phyloP scores from a whole-genome alignment of 2,888 invertebrate species.

The Conchocele bisecta region DNA sequence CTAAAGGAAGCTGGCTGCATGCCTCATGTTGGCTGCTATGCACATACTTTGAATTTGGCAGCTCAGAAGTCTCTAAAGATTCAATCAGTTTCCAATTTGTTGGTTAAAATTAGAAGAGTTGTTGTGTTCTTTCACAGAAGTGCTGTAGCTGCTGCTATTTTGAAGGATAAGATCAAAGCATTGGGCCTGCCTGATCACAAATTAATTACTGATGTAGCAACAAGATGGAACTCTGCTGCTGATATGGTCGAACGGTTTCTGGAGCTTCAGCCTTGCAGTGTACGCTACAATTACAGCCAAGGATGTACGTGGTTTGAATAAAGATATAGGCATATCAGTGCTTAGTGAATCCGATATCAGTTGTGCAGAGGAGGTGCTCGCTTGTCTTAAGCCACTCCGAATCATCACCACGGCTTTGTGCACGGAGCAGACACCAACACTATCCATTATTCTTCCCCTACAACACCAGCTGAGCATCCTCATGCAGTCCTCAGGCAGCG shows the following conservation, averaged over 20 bases:
- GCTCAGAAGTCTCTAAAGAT: conserved; percentile 10
- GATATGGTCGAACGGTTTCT: conserved; percentile 9
- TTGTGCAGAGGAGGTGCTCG: neutral
- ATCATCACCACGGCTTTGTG: conserved; percentile 12
- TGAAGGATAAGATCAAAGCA: neutral
- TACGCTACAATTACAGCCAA: neutral
- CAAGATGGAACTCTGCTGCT: conserved; percentile 14
- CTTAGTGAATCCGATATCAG: conserved; percentile 4
- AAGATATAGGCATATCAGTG: conserved; percentile 9
- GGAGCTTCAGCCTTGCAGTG: conserved; percentile 11
- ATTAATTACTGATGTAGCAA: neutral
- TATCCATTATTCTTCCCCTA: conserved; percentile 6
- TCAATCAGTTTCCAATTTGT: neutral
- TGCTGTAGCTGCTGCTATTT: neutral
- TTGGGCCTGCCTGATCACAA: neutral
- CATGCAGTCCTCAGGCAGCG: neutral
- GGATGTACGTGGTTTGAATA: neutral
- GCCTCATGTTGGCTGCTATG: conserved; percentile 14
- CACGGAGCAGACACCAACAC: conserved; percentile 1
- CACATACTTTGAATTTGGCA: conserved; percentile 25
- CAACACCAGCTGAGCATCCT: neutral
- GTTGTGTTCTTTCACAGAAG: conserved; percentile 12
- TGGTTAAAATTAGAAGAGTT: neutral
- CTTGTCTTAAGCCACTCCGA: conserved; percentile 9
- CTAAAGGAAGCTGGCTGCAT: neutral